phyloP scores from a whole-genome alignment of 2,797 vertebrate species.

The Aselliscus stoliczkanus region DNA sequence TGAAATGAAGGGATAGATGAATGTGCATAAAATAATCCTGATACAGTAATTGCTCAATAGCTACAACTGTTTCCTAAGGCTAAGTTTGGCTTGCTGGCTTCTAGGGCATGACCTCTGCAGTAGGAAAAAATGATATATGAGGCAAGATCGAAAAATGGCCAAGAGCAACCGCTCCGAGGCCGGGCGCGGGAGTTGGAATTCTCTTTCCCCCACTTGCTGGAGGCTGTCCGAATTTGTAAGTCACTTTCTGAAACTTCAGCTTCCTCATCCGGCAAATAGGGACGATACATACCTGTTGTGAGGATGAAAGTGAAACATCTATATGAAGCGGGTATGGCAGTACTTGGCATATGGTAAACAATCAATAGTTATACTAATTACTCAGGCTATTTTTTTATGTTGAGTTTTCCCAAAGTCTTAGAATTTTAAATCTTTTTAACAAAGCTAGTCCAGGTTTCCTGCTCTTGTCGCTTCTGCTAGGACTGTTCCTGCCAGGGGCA shows the following conservation, averaged over 20 bases:
- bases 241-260: neutral
- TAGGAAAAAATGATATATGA: neutral
- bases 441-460: neutral
- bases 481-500: neutral
- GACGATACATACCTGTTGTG: neutral
- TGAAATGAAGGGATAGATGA: neutral
- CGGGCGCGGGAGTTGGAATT: rapidly evolving
- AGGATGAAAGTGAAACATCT: neutral
- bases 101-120: neutral
- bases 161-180: neutral
- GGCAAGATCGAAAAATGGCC: neutral
- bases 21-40: neutral
- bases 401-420: neutral
- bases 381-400: neutral
- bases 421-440: neutral
- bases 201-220: neutral
- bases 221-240: neutral
- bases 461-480: neutral
- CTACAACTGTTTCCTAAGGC: neutral
- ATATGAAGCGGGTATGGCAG: rapidly evolving
- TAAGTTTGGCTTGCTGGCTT: neutral
- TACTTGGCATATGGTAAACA: neutral
- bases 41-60: neutral
- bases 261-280: neutral
- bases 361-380: neutral